Evolutionary conservation across 2,113 vertebrate genomes (phyloP).

Genomic region (Octodon degus): DNA sequence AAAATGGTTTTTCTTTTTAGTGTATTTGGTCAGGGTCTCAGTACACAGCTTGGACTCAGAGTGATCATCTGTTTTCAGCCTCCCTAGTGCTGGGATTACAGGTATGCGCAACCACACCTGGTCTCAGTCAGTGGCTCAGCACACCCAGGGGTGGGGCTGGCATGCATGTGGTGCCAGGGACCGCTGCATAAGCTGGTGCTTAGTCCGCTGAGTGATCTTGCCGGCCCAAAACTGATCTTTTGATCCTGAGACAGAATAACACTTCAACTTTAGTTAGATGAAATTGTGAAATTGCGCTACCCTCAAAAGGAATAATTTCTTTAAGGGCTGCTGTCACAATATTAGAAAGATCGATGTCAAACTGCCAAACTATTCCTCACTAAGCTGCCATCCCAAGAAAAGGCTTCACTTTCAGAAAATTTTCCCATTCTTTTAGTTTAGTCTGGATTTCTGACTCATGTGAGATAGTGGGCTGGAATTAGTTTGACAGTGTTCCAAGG

Average conservation of each 20-base stretch:
- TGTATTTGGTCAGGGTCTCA: no score
- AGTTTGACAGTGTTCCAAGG: neutral
- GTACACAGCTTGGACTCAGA: no score
- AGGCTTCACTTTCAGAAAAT: slow-evolving; percentile 12
- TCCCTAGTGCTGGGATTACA: no score
- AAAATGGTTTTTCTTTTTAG: no score
- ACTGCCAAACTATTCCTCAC: neutral
- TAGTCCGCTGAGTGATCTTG: no score
- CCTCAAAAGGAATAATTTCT: neutral
- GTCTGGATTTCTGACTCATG: slow-evolving; percentile 45
- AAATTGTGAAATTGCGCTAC: slow-evolving; percentile 43
- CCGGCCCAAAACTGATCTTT: neutral
- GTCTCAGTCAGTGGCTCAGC: no score
- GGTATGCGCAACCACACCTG: no score
- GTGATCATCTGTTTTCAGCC: no score
- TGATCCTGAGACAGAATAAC: slow-evolving; percentile 13
- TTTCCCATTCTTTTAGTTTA: slow-evolving; percentile 10
- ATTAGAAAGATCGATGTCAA: slow-evolving; percentile 61
- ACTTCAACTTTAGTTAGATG: slow-evolving; percentile 32
- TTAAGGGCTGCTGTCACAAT: slow-evolving; percentile 62
- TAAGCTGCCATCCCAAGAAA: slow-evolving; percentile 19
- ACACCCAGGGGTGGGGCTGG: no score
- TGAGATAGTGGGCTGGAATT: neutral
- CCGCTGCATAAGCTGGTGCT: no score
- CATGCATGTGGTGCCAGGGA: no score